These are phyloP conservation scores for Pammene aurita DNA, from an alignment of 2,888 invertebrate genomes.

Conservation along the genomic window DNA sequence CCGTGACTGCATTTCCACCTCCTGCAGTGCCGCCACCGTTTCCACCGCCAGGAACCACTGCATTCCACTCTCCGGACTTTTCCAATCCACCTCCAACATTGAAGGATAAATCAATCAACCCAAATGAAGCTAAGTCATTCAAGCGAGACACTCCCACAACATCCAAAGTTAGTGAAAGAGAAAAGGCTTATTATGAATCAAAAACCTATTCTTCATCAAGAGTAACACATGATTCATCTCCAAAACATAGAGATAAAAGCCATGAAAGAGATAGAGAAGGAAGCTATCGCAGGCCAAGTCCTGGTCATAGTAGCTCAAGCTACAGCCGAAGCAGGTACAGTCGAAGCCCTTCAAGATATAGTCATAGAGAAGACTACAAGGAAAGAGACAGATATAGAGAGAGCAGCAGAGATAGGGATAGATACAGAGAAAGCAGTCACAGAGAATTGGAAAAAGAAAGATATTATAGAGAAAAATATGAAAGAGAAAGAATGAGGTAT, in stretches of 20 bases:
- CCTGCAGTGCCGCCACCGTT: slow-evolving; percentile 44
- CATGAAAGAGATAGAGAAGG: slow-evolving; percentile 48
- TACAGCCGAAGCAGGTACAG: slow-evolving; percentile 43
- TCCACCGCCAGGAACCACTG: slow-evolving; percentile 44
- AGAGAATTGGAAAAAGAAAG: slow-evolving; percentile 32
- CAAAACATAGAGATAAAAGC: slow-evolving; percentile 43
- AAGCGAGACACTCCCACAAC: slow-evolving; percentile 39
- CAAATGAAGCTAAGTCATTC: slow-evolving; percentile 25
- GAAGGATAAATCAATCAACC: slow-evolving; percentile 19
- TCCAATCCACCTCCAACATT: slow-evolving; percentile 32
- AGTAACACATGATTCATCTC: slow-evolving; percentile 31
- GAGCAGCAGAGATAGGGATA: slow-evolving; percentile 29
- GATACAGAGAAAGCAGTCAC: too few species aligned
- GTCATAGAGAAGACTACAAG: slow-evolving; percentile 44
- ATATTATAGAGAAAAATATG: slow-evolving; percentile 45
- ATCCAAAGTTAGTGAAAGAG: slow-evolving; percentile 39
- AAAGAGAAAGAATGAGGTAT: slow-evolving; percentile 60
- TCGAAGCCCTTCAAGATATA: slow-evolving; percentile 56
- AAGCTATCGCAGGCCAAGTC: slow-evolving; percentile 50
- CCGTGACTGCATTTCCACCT: slow-evolving; percentile 37
- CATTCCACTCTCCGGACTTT: slow-evolving; percentile 21
- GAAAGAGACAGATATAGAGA: slow-evolving; percentile 10
- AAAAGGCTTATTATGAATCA: slow-evolving; percentile 14
- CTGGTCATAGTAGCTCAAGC: slow-evolving; percentile 50
- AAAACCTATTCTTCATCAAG: slow-evolving; percentile 16